Percentiles rank a stretch among this genome's conserved stretches.
phyloP scores from a whole-genome alignment of 2,888 invertebrate genomes.

The Eutolmus rufibarbis region DNA sequence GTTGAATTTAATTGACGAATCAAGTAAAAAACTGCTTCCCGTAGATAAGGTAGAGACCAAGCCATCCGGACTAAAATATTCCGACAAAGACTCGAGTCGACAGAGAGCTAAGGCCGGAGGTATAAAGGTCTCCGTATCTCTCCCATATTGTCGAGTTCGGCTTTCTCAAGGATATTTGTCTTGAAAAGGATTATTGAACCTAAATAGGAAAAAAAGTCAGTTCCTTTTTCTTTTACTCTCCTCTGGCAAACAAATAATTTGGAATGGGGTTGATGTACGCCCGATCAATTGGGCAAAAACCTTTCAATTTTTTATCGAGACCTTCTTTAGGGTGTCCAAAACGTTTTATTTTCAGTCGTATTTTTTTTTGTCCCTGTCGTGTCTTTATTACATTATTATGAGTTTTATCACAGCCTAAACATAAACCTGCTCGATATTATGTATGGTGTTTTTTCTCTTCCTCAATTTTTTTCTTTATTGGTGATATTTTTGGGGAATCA shows the following conservation, averaged over 20 bases:
- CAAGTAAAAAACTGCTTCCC: conserved; percentile 9
- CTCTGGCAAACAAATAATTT: not conserved
- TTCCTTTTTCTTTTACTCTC: not conserved
- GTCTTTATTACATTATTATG: not conserved
- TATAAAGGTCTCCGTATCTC: not conserved
- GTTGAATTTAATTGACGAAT: conserved; percentile 19
- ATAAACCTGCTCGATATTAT: not conserved
- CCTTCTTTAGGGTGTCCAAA: not conserved
- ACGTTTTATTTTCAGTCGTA: not conserved
- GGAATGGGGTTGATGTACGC: not conserved
- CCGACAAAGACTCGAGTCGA: not conserved
- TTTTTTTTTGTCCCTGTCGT: not conserved
- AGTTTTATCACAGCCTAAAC: not conserved
- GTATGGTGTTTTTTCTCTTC: not conserved
- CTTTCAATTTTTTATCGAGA: not conserved
- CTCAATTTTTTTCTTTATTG: not conserved
- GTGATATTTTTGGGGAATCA: not conserved
- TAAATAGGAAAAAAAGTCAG: not conserved
- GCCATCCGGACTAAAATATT: conserved; percentile 25
- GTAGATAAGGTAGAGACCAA: conserved; percentile 12
- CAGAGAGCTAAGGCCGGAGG: not conserved
- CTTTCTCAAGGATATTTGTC: not conserved
- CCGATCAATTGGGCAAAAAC: not conserved
- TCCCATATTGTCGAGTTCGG: not conserved
- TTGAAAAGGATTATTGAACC: conserved; percentile 10